phyloP scores from a whole-genome alignment of 2,797 vertebrate species.

The Sciurus carolinensis region DNA sequence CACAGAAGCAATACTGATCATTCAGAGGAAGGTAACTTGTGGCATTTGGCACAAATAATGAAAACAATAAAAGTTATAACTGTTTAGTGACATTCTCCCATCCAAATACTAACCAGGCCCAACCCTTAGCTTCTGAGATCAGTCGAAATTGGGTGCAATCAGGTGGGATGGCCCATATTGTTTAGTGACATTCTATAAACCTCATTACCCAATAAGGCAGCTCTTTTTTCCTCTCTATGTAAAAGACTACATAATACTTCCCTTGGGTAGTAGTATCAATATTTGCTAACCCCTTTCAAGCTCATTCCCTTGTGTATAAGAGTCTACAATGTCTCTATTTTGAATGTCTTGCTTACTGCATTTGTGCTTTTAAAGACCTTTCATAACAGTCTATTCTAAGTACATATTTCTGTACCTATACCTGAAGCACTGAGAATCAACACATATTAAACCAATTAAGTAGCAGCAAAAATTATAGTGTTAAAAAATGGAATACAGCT shows the following conservation, averaged over 20 bases:
- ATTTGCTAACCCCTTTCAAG: neutral
- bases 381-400: constrained; percentile 35
- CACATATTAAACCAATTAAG: neutral
- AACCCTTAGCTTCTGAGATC: too few relatives aligned
- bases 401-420: constrained; percentile 22
- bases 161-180: neutral
- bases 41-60: constrained; percentile 14
- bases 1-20: constrained; percentile 20
- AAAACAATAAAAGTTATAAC: constrained; percentile 7
- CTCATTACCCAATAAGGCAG: neutral
- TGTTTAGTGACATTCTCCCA: constrained; percentile 11
- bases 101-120: too few relatives aligned
- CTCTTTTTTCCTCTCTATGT: neutral
- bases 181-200: constrained; percentile 37
- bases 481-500: constrained; percentile 41
- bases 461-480: neutral
- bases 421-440: neutral
- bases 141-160: too few relatives aligned
- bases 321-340: neutral
- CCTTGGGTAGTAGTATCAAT: neutral
- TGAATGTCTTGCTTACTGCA: neutral
- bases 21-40: constrained; percentile 4
- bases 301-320: neutral
- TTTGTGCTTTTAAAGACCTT: constrained; percentile 24
- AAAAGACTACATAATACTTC: constrained; percentile 22